Base-by-base conservation (phyloP, 2,113 vertebrate species). In the Istiophorus platypterus region DNA sequence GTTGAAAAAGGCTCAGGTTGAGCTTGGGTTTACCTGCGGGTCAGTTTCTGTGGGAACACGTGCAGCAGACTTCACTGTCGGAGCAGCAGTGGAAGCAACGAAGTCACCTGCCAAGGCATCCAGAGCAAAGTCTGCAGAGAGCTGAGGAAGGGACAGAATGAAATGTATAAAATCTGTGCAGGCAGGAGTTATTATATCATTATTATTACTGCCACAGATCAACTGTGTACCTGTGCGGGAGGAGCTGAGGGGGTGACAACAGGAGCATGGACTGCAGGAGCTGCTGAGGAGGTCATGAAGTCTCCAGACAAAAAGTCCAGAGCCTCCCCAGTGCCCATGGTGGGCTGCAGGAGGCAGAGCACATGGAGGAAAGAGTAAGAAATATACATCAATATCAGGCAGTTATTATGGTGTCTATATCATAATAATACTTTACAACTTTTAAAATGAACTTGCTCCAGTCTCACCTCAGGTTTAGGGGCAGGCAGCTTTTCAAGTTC, bases 251-350 rank as follows among this genome's bases (percentile, higher is more conserved):
- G 69, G 41, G 17, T 1, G 37, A 64, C 20, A 9, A 83, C 73
- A 42, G 91, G 62, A 67, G 84, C 82, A 29, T 92, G 81, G n/a
- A 91, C 90, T 15, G 64, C 76, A 73, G 93, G 91, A 80, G 90
- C 91, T 7, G 68, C 51, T 4, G 81, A 74, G 8, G 89, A 27
- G 1, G 57, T 47, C 11, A 22, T 20, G 24, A 95, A 95, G 78
- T 76, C 95, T 81, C 82, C 80, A 22, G 92, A 91, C 71, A 95
- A 80, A 64, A 94, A 0, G 80, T 95, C 94, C 88, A 96, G 80
- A 64, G 95, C 95, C 0, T 94, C 92, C 18, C 39, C 75, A 0
- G 92, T 63, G 58, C 56, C 88, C 82, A 95, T 79, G 58, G 87
- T 85, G 64, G 94, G 92, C 94, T 95, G 82, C 20, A 74, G 54